Evolutionary conservation across 1,140 invertebrate genomes (phyloP).

Genomic region (Planococcus citri): DNA sequence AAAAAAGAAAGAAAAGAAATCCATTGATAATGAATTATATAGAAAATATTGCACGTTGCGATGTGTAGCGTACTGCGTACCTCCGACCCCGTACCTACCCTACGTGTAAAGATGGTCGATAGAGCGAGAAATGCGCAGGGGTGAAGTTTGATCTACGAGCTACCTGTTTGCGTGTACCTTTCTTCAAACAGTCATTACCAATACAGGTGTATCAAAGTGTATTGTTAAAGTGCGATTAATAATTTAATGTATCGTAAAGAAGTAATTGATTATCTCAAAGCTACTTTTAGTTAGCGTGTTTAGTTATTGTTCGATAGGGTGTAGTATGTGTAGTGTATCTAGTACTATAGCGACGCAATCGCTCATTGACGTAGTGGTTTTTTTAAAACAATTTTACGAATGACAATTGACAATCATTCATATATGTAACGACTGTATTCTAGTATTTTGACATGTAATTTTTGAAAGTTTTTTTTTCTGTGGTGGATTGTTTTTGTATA

Average conservation of each 20-base stretch:
- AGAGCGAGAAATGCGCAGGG: no score
- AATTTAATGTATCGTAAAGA: constrained; percentile 8
- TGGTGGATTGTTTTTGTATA: not conserved
- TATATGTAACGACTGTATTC: no score
- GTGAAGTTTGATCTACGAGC: not conserved
- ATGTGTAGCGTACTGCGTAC: not conserved
- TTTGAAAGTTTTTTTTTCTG: no score
- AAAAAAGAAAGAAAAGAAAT: not conserved
- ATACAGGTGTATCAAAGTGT: not conserved
- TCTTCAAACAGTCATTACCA: not conserved
- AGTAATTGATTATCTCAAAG: not conserved
- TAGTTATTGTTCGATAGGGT: not conserved
- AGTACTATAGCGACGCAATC: not conserved
- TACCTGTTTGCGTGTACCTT: not conserved
- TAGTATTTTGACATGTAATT: no score
- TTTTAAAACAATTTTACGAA: not conserved
- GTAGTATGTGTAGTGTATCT: not conserved
- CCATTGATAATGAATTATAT: not conserved
- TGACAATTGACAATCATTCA: not conserved
- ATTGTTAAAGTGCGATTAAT: constrained; percentile 8
- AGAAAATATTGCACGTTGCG: not conserved
- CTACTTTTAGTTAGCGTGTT: not conserved
- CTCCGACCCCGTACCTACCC: no score
- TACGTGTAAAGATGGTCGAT: no score
- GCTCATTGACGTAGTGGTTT: not conserved